Conservation (phyloP, 2,113 vertebrate species). For the Panthera tigris region DNA sequence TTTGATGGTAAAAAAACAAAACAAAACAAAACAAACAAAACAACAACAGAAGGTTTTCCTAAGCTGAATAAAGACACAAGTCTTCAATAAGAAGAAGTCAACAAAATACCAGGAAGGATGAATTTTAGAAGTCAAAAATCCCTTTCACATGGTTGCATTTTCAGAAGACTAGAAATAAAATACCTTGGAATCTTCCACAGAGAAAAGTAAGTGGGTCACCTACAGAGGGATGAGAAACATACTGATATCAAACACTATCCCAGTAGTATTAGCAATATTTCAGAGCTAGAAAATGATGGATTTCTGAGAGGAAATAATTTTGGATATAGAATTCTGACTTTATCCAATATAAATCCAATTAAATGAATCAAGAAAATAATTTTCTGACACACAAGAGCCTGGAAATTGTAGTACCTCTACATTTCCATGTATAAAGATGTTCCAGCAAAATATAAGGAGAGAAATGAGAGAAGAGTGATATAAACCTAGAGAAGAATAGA, state of each 20-base stretch:
- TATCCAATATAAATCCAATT: background rate
- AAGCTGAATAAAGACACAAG: background rate
- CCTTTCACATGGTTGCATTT: background rate
- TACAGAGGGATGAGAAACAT: background rate
- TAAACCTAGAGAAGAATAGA: background rate
- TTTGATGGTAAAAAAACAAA: background rate
- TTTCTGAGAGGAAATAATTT: background rate
- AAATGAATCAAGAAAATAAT: background rate
- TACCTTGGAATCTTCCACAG: background rate
- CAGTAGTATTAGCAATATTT: background rate
- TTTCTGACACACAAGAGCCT: background rate
- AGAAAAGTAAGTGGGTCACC: background rate
- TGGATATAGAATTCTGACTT: background rate
- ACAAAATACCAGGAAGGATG: background rate
- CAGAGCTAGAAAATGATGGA: background rate
- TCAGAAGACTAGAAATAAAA: background rate
- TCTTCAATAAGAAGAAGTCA: background rate
- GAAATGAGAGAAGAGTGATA: background rate
- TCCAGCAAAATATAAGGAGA: background rate
- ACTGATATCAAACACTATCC: background rate
- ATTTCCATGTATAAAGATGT: background rate
- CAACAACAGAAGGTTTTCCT: background rate
- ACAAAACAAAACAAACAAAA: too few species aligned
- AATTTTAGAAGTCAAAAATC: background rate
- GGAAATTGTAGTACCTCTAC: background rate